Conservation (phyloP, 2,888 invertebrate species). For the Nesidiocoris tenuis region DNA sequence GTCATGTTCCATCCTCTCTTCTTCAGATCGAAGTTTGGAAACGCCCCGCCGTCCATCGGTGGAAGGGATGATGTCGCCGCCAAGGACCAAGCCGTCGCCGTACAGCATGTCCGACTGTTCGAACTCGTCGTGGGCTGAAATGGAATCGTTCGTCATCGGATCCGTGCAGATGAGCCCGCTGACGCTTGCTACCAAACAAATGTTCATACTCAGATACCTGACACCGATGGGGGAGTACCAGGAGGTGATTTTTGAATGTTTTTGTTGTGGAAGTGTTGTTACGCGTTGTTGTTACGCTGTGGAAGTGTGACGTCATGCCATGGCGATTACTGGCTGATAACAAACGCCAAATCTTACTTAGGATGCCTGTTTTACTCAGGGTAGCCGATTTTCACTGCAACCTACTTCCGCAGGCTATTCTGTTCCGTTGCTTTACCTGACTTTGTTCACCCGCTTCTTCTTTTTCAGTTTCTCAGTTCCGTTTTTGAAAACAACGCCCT, state of each 20-base stretch:
- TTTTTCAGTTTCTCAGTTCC: slow-evolving; percentile 82
- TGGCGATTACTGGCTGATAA: no score
- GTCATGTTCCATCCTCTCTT: no score
- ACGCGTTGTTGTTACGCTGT: no score
- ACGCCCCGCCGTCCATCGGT: slow-evolving; percentile 48
- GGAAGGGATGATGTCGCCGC: slow-evolving; percentile 59
- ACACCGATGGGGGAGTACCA: slow-evolving; percentile 97
- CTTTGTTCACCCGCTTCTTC: no score
- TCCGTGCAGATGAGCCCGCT: slow-evolving; percentile 88
- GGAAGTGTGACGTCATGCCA: no score
- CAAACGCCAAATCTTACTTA: no score
- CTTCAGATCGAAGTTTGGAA: slow-evolving; percentile 12
- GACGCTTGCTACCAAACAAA: slow-evolving; percentile 83
- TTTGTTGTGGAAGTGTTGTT: no score
- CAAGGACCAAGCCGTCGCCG: slow-evolving; percentile 50
- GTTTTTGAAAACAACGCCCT: slow-evolving; percentile 92
- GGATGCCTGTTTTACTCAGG: no score
- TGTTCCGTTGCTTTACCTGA: no score
- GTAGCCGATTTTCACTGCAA: no score
- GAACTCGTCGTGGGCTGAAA: slow-evolving; percentile 88
- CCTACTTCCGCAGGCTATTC: no score
- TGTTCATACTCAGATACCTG: slow-evolving; percentile 90
- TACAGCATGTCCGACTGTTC: slow-evolving; percentile 60
- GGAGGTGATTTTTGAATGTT: no score
- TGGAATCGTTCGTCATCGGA: slow-evolving; percentile 86